These are phyloP conservation scores for Diarsia dahlii DNA, from an alignment of 2,888 invertebrate genomes.

Conservation along the genomic window DNA sequence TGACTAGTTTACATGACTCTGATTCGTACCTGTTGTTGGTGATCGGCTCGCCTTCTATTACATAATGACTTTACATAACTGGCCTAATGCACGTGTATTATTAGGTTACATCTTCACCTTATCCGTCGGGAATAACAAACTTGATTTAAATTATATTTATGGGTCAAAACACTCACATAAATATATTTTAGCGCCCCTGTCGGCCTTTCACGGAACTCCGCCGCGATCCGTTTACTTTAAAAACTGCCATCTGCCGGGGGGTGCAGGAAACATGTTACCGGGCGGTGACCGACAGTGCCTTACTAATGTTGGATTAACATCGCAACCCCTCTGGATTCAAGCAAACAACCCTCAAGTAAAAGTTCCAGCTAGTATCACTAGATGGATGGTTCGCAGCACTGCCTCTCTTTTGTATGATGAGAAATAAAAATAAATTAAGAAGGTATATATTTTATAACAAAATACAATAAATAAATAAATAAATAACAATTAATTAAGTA, in stretches of 20 bases:
- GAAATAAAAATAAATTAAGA: too few species aligned
- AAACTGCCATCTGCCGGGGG: conserved; percentile 26
- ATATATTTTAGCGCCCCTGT: background rate
- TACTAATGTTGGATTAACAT: background rate
- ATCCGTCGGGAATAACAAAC: background rate
- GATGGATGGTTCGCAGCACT: background rate
- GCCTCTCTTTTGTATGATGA: too few species aligned
- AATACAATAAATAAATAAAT: too few species aligned
- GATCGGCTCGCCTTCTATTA: background rate
- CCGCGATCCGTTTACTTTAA: background rate
- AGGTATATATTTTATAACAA: too few species aligned
- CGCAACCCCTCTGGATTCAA: background rate
- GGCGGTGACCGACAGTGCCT: background rate
- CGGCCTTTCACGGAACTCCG: background rate
- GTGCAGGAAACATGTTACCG: background rate
- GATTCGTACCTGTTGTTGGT: background rate
- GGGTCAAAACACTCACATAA: too few species aligned
- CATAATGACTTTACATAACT: background rate
- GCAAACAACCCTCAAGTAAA: background rate
- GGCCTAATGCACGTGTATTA: too few species aligned
- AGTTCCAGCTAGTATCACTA: background rate
- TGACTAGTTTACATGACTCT: background rate
- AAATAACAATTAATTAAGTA: too few species aligned
- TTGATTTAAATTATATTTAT: background rate
- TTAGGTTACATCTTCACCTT: background rate